Base-by-base conservation (phyloP, 2,797 vertebrate species). In the Acanthurus leucopareius region DNA sequence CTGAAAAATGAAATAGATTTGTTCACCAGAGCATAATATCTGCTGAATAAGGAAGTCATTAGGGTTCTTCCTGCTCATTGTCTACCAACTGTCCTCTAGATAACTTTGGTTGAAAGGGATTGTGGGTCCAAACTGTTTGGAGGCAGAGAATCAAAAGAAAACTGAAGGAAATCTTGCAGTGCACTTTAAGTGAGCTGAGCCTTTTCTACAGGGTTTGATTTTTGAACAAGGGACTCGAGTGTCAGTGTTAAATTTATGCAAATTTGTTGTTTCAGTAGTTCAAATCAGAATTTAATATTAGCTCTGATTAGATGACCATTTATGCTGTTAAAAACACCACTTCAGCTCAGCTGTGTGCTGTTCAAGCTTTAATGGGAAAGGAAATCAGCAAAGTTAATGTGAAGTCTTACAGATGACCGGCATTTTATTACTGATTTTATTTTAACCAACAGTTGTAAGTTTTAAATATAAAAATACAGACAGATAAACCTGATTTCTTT, bases 1-100 rank as follows among this genome's bases (percentile, higher is more conserved):
- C 25, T 57, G 2, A n/a, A 51, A 58, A 64, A 51, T 52, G 7
- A 28, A 25, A 77, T 28, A 15, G 48, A 78, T 75, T 49, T 72
- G 59, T 61, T 64, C 48, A 59, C n/a, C 16, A 10, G 32, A 64
- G 69, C 65, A 56, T 28, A 49, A 66, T 79, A 49, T 81, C 38
- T 69, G 65, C 59, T 70, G 75, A 78, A 57, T 62, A 49, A 63
- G 53, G 35, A 63, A 25, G 14, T 51, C 5, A 6, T 25, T 28
- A 11, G n/a, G 62, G 79, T 58, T 47, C 35, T 28, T 48, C 32
- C 48, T 44, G 58, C 64, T 69, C 16, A 72, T 8, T 42, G 47
- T 53, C 22, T 40, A 58, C 59, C 25, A 40, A 38, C 57, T 45
- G 13, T 58, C 11, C 25, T n/a, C 42, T 4, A 60, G 7, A 40